phyloP scores from a whole-genome alignment of 1,140 invertebrate genomes.

The Aplysia californica region DNA sequence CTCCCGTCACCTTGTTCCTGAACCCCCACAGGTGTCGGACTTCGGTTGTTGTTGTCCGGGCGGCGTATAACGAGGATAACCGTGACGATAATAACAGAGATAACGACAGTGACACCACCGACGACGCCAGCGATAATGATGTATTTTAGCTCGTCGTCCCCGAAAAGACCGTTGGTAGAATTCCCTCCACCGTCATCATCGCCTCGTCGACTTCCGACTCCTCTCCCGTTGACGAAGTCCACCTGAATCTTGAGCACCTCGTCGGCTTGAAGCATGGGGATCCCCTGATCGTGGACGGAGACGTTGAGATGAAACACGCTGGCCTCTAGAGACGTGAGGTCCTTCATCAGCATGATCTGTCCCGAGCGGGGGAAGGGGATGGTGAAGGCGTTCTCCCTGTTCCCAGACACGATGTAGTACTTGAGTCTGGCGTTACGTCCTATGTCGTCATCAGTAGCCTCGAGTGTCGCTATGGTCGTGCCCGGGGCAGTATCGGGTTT shows the following conservation, averaged over 20 bases:
- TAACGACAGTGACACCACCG: constrained; percentile 92
- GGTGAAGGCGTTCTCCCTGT: constrained; percentile 82
- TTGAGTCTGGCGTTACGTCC: constrained; percentile 73
- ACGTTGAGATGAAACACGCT: constrained; percentile 77
- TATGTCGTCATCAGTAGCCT: constrained; percentile 69
- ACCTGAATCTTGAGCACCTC: constrained; percentile 28
- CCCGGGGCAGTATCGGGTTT: constrained; percentile 92
- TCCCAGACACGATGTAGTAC: constrained; percentile 79
- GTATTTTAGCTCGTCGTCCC: constrained; percentile 42
- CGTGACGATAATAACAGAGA: constrained; percentile 77
- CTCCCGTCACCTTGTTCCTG: constrained; percentile 40
- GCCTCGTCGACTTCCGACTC: neutral
- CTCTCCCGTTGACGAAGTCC: constrained; percentile 1
- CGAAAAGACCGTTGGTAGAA: constrained; percentile 30
- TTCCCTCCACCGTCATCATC: neutral
- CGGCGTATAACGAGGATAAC: constrained; percentile 44
- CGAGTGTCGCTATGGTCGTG: constrained; percentile 68
- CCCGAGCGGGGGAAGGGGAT: constrained; percentile 76
- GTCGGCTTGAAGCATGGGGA: constrained; percentile 48
- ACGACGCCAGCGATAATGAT: constrained; percentile 89
- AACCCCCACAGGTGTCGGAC: constrained; percentile 18
- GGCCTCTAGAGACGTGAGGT: constrained; percentile 82
- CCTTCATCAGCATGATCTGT: constrained; percentile 85
- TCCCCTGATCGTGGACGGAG: constrained; percentile 63
- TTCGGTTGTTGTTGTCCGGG: constrained; percentile 30